Evolutionary conservation across 2,888 invertebrate species (phyloP).

Genomic region (Acleris holmiana): DNA sequence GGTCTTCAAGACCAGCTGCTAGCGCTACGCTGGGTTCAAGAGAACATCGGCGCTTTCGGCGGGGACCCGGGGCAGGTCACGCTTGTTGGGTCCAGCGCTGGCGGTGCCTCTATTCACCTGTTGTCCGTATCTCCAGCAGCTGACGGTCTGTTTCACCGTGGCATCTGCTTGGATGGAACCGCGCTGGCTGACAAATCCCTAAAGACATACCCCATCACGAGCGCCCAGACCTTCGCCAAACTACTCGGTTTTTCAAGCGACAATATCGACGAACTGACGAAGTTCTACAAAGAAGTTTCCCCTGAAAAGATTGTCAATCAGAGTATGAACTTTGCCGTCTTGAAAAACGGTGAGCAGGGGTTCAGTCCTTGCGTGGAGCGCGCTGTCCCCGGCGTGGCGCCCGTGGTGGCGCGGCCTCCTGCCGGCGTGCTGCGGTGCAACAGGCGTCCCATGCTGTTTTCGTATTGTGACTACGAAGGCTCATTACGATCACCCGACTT

Average conservation of each 20-base stretch:
- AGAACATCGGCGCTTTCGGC: constrained; percentile 41
- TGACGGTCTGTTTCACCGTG: constrained; percentile 37
- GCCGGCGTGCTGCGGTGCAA: background rate
- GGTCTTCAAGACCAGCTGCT: constrained; percentile 43
- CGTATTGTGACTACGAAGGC: constrained; percentile 1
- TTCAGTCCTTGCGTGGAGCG: constrained; percentile 8
- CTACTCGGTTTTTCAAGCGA: constrained; percentile 1
- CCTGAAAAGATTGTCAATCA: background rate
- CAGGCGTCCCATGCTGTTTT: background rate
- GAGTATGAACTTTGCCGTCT: background rate
- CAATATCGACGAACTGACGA: background rate
- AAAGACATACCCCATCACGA: background rate
- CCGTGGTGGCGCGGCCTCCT: background rate
- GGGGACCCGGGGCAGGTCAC: constrained; percentile 42
- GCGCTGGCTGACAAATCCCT: constrained; percentile 1
- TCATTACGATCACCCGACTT: background rate
- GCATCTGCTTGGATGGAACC: background rate
- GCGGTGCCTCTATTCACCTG: constrained; percentile 40
- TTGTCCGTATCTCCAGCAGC: constrained; percentile 39
- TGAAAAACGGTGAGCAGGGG: constrained; percentile 1
- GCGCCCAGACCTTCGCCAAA: constrained; percentile 3
- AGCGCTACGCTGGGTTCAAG: constrained; percentile 42
- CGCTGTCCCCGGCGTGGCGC: background rate
- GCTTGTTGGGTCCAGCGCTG: constrained; percentile 43
- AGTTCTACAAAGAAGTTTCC: background rate